These are phyloP conservation scores for Calidris pugnax DNA, from an alignment of 2,113 vertebrate genomes.

Conservation along the genomic window DNA sequence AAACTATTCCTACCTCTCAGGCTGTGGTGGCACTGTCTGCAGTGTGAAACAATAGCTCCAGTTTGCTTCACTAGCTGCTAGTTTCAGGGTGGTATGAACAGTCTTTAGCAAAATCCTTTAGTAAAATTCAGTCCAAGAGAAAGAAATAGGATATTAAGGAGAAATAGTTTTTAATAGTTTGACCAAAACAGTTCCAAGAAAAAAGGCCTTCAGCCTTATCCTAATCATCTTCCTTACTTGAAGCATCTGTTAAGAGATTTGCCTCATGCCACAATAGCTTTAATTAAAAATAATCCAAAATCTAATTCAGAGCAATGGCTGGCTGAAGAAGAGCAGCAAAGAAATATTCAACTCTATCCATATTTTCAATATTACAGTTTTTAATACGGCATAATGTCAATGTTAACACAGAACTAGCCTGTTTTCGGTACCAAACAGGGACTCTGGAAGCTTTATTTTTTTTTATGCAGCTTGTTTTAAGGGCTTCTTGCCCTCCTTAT, in stretches of 20 bases:
- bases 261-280: conserved; percentile 12
- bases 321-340: conserved; percentile 29
- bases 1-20: not conserved
- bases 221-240: conserved; percentile 54
- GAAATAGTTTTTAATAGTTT: not conserved
- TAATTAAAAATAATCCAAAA: conserved; percentile 25
- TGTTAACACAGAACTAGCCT: not conserved
- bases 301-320: conserved; percentile 19
- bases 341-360: not conserved
- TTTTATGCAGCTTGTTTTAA: not conserved
- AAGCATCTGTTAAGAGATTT: conserved; percentile 62
- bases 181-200: conserved; percentile 31
- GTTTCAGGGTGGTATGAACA: not conserved
- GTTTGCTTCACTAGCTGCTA: not conserved
- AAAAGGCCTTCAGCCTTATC: conserved; percentile 36
- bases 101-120: not conserved
- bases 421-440: not conserved
- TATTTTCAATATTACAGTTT: conserved; percentile 9
- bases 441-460: not conserved
- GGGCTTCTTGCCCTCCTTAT: not conserved
- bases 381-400: not conserved
- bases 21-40: not conserved
- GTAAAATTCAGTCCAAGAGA: conserved; percentile 14
- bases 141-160: conserved; percentile 11
- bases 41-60: not conserved